These are phyloP conservation scores for Criorhina ranunculi DNA, from an alignment of 2,888 invertebrate genomes.

Conservation along the genomic window DNA sequence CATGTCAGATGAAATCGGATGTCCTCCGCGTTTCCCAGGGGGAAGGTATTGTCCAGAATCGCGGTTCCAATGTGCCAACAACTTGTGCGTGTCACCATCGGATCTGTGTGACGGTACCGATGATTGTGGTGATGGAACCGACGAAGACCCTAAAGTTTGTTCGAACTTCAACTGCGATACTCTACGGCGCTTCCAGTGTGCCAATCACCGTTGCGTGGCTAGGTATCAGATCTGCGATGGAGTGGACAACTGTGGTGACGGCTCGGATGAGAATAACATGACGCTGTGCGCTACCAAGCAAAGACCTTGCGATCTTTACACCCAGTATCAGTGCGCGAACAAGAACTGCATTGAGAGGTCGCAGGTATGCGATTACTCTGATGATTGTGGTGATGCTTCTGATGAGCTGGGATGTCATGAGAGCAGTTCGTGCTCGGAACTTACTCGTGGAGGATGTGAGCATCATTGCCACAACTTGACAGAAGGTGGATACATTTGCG, in stretches of 20 bases:
- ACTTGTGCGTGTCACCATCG: conserved; percentile 94
- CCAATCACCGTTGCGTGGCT: conserved; percentile 94
- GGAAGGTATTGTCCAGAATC: conserved; percentile 95
- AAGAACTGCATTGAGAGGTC: conserved; percentile 91
- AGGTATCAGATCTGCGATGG: conserved; percentile 95
- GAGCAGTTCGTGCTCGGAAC: conserved; percentile 86
- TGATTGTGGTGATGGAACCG: conserved; percentile 96
- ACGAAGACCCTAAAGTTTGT: conserved; percentile 92
- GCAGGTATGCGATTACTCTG: conserved; percentile 94
- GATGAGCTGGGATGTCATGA: conserved; percentile 96
- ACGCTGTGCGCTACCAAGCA: conserved; percentile 92
- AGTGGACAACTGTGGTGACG: conserved; percentile 96
- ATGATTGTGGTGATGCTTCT: conserved; percentile 95
- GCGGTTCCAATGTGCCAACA: conserved; percentile 96
- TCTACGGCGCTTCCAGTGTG: conserved; percentile 93
- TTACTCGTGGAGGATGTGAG: conserved; percentile 92
- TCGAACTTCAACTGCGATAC: conserved; percentile 94
- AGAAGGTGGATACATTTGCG: conserved; percentile 94
- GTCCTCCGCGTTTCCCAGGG: conserved; percentile 94
- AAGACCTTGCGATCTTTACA: conserved; percentile 90
- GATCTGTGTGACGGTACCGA: conserved; percentile 97
- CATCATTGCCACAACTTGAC: conserved; percentile 95
- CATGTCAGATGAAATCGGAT: conserved; percentile 94
- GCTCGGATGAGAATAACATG: conserved; percentile 97
- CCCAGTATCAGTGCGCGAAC: conserved; percentile 95